Conservation (phyloP, 37 sponge, comb jelly and placozoan genomes). For the Ianthella basta region DNA sequence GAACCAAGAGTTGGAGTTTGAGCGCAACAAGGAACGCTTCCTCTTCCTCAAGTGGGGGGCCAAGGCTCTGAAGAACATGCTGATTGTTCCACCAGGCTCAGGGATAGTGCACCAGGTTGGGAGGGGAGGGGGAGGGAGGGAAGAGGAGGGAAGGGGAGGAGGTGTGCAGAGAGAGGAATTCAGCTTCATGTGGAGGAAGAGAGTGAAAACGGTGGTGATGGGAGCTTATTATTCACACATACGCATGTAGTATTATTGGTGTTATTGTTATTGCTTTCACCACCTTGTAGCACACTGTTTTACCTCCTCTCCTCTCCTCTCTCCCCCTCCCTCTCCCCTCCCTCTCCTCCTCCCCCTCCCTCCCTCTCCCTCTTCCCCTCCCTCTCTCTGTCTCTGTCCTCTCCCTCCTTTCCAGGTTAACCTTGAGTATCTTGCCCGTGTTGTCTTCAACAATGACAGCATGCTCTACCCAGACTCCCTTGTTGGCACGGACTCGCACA, state of each 20-base stretch:
- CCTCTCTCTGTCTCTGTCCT: neutral
- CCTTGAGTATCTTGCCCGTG: conserved; percentile 88
- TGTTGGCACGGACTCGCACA: conserved; percentile 95
- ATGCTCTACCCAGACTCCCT: conserved; percentile 89
- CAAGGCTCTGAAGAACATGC: conserved; percentile 84
- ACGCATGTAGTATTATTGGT: no score
- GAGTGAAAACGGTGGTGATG: no score
- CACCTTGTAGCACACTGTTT: no score
- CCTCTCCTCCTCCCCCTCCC: no score
- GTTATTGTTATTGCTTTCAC: no score
- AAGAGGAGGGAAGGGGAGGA: neutral
- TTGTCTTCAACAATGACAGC: conserved; percentile 78
- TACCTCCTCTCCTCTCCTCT: neutral
- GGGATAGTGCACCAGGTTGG: conserved; percentile 94
- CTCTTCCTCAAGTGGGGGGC: conserved; percentile 93
- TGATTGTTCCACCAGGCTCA: conserved; percentile 92
- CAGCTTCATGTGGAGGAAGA: no score
- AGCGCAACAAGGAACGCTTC: conserved; percentile 92
- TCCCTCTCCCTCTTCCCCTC: no score
- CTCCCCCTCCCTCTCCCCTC: neutral
- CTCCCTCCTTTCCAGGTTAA: conserved; percentile 64
- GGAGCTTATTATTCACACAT: no score
- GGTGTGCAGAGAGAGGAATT: no score
- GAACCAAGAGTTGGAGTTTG: conserved; percentile 90
- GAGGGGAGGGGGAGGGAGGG: neutral